Conservation (phyloP, 2,113 vertebrate genomes). For the Shinisaurus crocodilurus region DNA sequence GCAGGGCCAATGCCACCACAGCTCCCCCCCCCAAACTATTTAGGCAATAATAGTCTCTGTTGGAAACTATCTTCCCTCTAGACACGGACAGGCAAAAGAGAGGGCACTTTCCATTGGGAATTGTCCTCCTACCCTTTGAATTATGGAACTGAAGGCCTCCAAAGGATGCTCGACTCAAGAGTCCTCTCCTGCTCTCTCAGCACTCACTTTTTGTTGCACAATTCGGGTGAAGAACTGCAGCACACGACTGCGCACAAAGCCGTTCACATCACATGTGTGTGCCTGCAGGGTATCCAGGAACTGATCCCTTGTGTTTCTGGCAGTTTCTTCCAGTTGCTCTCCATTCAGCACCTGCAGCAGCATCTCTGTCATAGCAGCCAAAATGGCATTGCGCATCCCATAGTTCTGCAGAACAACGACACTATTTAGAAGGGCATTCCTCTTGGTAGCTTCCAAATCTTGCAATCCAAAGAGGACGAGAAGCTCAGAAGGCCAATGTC, state of each 20-base stretch:
- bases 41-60: not conserved
- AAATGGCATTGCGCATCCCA: conserved; percentile 88
- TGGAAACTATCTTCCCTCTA: not conserved
- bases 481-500: not conserved
- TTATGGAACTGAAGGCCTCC: not conserved
- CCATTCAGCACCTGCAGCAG: conserved; percentile 88
- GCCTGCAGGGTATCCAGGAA: conserved; percentile 90
- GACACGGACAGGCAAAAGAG: not conserved
- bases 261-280: conserved; percentile 86
- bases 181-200: fast-evolving
- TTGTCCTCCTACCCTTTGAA: too few relatives aligned
- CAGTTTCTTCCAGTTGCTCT: conserved; percentile 84
- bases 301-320: conserved; percentile 86
- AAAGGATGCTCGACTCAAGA: not conserved
- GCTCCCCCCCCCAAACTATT: not conserved
- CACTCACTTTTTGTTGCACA: conserved; percentile 87
- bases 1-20: not conserved
- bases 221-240: conserved; percentile 90
- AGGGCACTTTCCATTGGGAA: not conserved
- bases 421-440: not conserved
- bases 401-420: conserved; percentile 79
- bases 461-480: not conserved
- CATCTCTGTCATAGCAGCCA: conserved; percentile 87
- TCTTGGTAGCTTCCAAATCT: not conserved
- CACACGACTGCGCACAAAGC: conserved; percentile 89